Conservation (phyloP, 2,113 vertebrate genomes). For the Danio rerio region DNA sequence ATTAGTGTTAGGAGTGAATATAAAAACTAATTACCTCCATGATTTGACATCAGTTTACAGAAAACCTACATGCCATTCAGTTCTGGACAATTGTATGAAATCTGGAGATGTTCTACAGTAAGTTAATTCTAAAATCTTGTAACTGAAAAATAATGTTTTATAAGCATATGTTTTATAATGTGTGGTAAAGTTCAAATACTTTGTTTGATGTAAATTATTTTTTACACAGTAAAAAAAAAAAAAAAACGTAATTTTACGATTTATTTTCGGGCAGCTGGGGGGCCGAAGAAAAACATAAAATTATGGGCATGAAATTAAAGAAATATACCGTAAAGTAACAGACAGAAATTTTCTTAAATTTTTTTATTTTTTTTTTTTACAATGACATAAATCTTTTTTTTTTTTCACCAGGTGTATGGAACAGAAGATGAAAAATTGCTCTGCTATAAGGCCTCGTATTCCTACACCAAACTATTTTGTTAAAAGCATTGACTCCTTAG, state of each 20-base stretch:
- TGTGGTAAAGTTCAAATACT: no score
- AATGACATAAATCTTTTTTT: not conserved
- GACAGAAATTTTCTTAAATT: no score
- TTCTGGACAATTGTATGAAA: not conserved
- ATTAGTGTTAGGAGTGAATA: not conserved
- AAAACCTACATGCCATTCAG: not conserved
- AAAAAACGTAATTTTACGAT: no score
- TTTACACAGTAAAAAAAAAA: no score
- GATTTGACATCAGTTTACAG: not conserved
- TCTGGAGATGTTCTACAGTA: not conserved
- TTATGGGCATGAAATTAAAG: no score
- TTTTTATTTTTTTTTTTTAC: no score
- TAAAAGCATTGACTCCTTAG: not conserved
- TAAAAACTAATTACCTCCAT: not conserved
- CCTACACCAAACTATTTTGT: not conserved
- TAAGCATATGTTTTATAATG: no score
- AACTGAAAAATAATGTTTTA: not conserved
- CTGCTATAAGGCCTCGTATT: accelerated
- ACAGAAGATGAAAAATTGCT: not conserved
- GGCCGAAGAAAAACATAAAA: no score
- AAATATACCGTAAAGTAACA: no score
- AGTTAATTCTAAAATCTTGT: not conserved
- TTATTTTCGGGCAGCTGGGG: no score
- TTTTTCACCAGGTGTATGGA: constrained; percentile 48
- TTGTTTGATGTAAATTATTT: no score